phyloP scores from a whole-genome alignment of 2,797 vertebrate species.

The Tokudaia tokunoshimensis region DNA sequence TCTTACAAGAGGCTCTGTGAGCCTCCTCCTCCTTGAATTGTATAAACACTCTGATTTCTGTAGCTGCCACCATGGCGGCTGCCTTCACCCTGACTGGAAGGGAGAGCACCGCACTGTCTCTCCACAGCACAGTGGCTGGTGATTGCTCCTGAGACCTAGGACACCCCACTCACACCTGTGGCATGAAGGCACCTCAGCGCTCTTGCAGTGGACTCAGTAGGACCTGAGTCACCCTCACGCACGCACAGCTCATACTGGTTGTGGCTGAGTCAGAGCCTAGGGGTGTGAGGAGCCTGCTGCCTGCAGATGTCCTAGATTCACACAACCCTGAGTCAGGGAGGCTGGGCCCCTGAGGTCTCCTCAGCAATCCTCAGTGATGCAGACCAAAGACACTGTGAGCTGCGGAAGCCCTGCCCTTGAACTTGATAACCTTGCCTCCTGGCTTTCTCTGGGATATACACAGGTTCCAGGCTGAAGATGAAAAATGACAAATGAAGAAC shows the following conservation, averaged over 20 bases:
- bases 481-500: rapidly evolving
- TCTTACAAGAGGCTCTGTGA: not conserved
- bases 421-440: too few relatives aligned
- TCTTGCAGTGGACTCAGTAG: rapidly evolving
- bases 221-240: not conserved
- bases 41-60: not conserved
- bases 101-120: not conserved
- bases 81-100: not conserved
- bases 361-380: rapidly evolving
- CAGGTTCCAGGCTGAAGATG: rapidly evolving
- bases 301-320: rapidly evolving
- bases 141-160: rapidly evolving
- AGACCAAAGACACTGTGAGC: rapidly evolving
- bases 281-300: rapidly evolving
- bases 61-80: not conserved
- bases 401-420: not conserved
- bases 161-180: rapidly evolving
- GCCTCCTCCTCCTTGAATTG: not conserved
- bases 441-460: not conserved
- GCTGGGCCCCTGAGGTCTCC: rapidly evolving
- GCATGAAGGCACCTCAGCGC: rapidly evolving
- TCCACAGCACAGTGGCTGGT: rapidly evolving
- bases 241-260: rapidly evolving
- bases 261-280: not conserved
- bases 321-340: rapidly evolving